Conservation (phyloP, 2,797 vertebrate species). For the Lepus townsendii region DNA sequence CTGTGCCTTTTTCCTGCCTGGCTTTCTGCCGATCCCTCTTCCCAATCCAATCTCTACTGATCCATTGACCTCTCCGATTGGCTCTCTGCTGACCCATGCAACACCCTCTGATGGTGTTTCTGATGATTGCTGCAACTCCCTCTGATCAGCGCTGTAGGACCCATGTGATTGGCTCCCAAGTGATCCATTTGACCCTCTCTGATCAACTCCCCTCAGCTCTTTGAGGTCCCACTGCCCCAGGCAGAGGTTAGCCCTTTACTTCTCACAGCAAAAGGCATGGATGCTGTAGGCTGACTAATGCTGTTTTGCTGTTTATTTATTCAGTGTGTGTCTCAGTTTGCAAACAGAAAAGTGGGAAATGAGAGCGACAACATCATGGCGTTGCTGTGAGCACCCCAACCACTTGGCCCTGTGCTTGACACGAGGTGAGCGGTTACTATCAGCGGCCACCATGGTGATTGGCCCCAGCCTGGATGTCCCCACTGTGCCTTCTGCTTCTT, state of each 20-base stretch:
- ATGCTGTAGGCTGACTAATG: not conserved
- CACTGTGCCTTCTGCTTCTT: not conserved
- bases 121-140: too few relatives aligned
- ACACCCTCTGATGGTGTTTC: not conserved
- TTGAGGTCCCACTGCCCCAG: not conserved
- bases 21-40: too few relatives aligned
- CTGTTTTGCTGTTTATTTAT: not conserved
- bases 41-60: too few relatives aligned
- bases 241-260: too few relatives aligned
- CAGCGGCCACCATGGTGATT: rapidly evolving
- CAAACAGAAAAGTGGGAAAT: not conserved
- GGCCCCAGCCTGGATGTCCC: not conserved
- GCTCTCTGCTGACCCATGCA: not conserved
- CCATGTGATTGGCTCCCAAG: too few relatives aligned
- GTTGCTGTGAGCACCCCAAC: not conserved
- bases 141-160: too few relatives aligned
- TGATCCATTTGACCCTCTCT: not conserved
- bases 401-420: rapidly evolving
- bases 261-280: rapidly evolving
- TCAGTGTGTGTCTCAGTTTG: rapidly evolving
- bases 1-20: too few relatives aligned
- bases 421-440: rapidly evolving
- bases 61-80: too few relatives aligned
- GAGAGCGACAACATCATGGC: not conserved
- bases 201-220: not conserved